Percentiles rank a stretch among this genome's conserved stretches.
Conservation (phyloP, 2,113 vertebrate species). For the Egretta garzetta region DNA sequence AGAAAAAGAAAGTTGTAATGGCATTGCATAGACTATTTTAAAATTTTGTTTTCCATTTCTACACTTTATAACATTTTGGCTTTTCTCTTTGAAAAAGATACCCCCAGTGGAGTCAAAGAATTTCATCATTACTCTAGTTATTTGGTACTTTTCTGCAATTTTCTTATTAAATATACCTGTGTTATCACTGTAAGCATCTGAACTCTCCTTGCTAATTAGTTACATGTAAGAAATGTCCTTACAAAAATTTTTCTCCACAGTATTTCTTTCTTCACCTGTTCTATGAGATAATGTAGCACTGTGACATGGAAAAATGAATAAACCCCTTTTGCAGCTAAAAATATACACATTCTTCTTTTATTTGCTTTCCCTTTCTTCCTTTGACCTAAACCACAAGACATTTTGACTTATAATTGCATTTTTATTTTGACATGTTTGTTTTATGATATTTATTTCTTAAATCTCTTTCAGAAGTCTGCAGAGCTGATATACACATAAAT, state of each 20-base stretch:
- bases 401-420: conserved; percentile 27
- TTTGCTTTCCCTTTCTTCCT: background rate
- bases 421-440: conserved; percentile 23
- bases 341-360: background rate
- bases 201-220: background rate
- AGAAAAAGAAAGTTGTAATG: background rate
- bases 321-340: background rate
- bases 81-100: background rate
- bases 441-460: conserved; percentile 30
- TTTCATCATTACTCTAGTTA: background rate
- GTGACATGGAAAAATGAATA: background rate
- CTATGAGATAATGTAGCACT: background rate
- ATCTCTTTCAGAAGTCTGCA: conserved; percentile 3
- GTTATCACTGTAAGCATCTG: background rate
- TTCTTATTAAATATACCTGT: background rate
- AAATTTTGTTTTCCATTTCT: background rate
- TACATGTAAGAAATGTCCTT: background rate
- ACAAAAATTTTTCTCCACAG: background rate
- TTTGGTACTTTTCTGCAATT: background rate
- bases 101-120: background rate
- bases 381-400: background rate
- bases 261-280: background rate
- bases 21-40: background rate
- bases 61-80: background rate
- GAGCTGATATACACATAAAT: background rate